Evolutionary conservation across 2,888 invertebrate species (phyloP), one percentile per base, ranked within the genome.

Genomic region (Pachliopta kotzebuea): DNA sequence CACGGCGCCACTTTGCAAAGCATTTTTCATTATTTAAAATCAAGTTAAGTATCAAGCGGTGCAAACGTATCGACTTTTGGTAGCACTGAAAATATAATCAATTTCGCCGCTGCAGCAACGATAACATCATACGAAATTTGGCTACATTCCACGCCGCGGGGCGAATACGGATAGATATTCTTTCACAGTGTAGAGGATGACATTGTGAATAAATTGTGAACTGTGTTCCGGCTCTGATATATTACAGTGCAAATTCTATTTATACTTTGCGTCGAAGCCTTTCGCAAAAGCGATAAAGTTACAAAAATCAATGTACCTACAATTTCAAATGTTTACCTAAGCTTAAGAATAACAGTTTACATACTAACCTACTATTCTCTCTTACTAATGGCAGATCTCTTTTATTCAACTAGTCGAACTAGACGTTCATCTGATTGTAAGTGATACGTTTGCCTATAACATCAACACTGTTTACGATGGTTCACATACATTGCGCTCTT

Each of bases 161-260:
- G 45, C 56, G 53, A 56, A 64, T 50, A 53, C 21, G 26, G 65
- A 57, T 62, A 62, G 62, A 62, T 65, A 65, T 65, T 65, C 65
- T 60, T 65, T 65, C 60, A 65, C 20, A 58, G 63, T 61, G 62
- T 62, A 55, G 60, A 65, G 70, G 67, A 72, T 74, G 76, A 79
- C 81, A 81, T 83, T 80, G 78, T 81, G 79, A 81, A 86, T 84
- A 85, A 85, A 86, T 86, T 81, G 81, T 78, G 77, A 79, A 72
- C 75, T 77, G 74, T 73, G 76, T 74, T 77, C 80, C 80, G 84
- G 81, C 84, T 85, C 84, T 84, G 85, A 85, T 84, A 80, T 83
- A 86, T 80, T 79, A 74, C 79, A 79, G 81, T 81, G 83, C 83
- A 84, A 85, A 86, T 86, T 85, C 83, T 83, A 84, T 87, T 86